Percentiles rank a stretch among this genome's conserved stretches.
Evolutionary conservation across 2,888 invertebrate genomes (phyloP).

Genomic region (Rhamphomyia laevipes): DNA sequence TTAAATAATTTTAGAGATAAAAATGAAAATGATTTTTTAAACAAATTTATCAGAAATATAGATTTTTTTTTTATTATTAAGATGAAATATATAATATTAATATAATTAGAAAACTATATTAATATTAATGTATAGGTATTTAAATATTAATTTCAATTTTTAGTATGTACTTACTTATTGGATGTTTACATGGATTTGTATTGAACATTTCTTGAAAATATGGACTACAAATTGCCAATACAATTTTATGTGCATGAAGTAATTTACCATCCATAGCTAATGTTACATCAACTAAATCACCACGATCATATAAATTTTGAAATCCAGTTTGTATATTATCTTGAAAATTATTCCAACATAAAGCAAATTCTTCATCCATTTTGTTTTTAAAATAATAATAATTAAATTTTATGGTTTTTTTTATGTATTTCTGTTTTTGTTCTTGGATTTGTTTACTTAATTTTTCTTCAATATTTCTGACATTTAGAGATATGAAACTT

Average conservation of each 20-base stretch:
- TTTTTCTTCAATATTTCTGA: too few relatives aligned
- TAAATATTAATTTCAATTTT: too few relatives aligned
- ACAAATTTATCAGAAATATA: too few relatives aligned
- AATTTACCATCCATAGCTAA: conserved; percentile 41
- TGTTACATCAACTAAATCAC: conserved; percentile 41
- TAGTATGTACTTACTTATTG: conserved; percentile 36
- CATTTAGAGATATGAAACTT: too few relatives aligned
- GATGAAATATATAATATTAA: too few relatives aligned
- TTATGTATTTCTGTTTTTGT: too few relatives aligned
- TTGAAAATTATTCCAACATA: conserved; percentile 40
- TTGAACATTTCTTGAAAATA: conserved; percentile 41
- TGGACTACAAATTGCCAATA: conserved; percentile 42
- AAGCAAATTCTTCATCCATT: conserved; percentile 39
- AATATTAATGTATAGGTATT: too few relatives aligned
- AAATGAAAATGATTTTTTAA: too few relatives aligned
- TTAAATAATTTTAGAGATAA: conserved; percentile 1
- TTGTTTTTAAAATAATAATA: background rate
- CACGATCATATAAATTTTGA: conserved; percentile 37
- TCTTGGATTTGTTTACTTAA: too few relatives aligned
- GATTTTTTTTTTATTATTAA: too few relatives aligned
- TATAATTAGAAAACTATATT: too few relatives aligned
- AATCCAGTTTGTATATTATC: conserved; percentile 38
- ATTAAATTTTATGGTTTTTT: too few relatives aligned
- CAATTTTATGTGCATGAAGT: conserved; percentile 42
- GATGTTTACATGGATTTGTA: conserved; percentile 39